These are phyloP conservation scores for Ypsolopha scabrella DNA, from an alignment of 2,888 invertebrate species.

Conservation along the genomic window DNA sequence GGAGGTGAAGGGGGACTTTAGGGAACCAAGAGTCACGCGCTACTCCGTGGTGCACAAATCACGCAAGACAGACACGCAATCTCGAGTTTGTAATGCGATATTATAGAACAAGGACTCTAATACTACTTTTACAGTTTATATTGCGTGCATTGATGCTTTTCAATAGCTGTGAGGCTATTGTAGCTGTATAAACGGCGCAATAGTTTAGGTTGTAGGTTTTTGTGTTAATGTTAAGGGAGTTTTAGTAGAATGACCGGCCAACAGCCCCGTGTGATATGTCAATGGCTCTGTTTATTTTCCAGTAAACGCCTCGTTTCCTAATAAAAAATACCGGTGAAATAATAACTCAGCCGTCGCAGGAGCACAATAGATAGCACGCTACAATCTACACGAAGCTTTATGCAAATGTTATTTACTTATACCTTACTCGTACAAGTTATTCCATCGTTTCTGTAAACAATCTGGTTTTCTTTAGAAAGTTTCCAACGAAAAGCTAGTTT, in stretches of 20 bases:
- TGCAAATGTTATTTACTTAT: neutral
- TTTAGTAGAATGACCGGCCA: constrained; percentile 1
- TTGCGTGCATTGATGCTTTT: fast-evolving
- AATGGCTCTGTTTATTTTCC: constrained; percentile 57
- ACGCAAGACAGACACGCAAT: constrained; percentile 58
- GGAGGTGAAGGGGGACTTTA: constrained; percentile 15
- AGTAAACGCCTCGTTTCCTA: constrained; percentile 46
- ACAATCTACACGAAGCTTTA: constrained; percentile 27
- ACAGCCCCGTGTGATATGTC: constrained; percentile 43
- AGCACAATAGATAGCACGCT: constrained; percentile 41
- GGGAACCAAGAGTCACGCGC: constrained; percentile 57
- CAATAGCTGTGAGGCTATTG: constrained; percentile 15
- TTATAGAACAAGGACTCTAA: constrained; percentile 12
- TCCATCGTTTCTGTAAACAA: neutral
- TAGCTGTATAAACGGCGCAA: neutral
- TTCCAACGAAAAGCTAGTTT: constrained; percentile 12
- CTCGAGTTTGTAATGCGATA: constrained; percentile 22
- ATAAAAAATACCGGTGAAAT: constrained; percentile 53
- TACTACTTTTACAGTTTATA: constrained; percentile 7
- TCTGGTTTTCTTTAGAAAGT: constrained; percentile 2
- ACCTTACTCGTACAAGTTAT: no score
- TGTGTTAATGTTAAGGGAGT: neutral
- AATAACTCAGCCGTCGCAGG: constrained; percentile 42
- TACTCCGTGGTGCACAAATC: constrained; percentile 56
- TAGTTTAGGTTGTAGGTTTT: no score